A percentile compares a stretch with the other conserved stretches of the same genome.
Conservation (phyloP, 2,888 invertebrate genomes). For the Buathra laborator region DNA sequence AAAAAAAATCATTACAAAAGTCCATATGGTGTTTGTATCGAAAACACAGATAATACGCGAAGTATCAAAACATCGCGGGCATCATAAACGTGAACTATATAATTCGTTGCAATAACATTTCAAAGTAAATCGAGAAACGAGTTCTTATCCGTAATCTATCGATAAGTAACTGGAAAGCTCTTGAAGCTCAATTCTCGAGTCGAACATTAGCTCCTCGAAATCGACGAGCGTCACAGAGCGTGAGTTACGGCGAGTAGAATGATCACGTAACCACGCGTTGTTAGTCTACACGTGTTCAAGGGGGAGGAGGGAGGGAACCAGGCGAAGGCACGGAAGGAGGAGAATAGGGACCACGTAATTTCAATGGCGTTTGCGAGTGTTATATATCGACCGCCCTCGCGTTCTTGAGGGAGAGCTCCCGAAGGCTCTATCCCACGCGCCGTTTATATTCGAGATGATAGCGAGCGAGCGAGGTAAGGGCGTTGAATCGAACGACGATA, state of each 20-base stretch:
- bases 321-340: neutral
- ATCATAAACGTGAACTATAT: neutral
- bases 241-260: neutral
- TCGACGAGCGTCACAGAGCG: neutral
- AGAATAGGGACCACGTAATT: conserved; percentile 30
- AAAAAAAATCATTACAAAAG: too few relatives aligned
- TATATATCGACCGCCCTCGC: conserved; percentile 43
- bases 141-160: neutral
- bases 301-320: neutral
- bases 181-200: neutral
- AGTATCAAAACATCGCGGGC: neutral
- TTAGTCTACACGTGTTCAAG: conserved; percentile 31
- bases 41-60: too few relatives aligned
- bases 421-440: conserved; percentile 24
- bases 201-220: neutral
- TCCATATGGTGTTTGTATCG: too few relatives aligned
- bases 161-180: neutral
- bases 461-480: neutral
- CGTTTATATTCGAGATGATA: conserved; percentile 25
- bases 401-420: conserved; percentile 18
- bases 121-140: neutral
- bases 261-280: conserved; percentile 36
- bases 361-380: conserved; percentile 41
- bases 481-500: neutral
- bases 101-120: neutral